Evolutionary conservation across 2,113 vertebrate species (phyloP).

Genomic region (Prolemur simus): DNA sequence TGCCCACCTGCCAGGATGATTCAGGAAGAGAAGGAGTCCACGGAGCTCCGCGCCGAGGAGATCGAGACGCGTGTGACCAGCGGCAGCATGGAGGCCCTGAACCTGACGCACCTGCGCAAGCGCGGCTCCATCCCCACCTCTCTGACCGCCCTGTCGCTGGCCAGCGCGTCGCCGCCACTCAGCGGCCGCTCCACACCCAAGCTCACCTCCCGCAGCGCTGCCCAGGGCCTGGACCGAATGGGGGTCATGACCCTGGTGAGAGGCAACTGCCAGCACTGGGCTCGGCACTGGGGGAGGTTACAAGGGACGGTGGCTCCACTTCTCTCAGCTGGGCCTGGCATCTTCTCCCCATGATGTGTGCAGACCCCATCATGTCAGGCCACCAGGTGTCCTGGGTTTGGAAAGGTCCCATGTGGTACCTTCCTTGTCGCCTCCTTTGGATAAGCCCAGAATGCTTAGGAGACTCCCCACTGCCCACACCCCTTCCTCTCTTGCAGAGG

Average conservation of each 20-base stretch:
- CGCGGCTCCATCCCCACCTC: constrained; percentile 94
- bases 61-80: constrained; percentile 94
- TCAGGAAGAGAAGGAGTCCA: constrained; percentile 97
- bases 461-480: not conserved
- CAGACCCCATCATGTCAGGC: not conserved
- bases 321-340: not conserved
- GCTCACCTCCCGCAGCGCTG: constrained; percentile 89
- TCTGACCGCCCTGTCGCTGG: constrained; percentile 93
- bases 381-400: not conserved
- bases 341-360: not conserved
- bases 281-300: not conserved
- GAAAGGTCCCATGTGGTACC: not conserved
- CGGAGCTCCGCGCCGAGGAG: constrained; percentile 93
- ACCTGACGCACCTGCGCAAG: constrained; percentile 91
- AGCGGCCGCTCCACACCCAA: constrained; percentile 94
- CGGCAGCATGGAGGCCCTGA: constrained; percentile 96
- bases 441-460: not conserved
- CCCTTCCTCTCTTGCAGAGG: not conserved
- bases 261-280: not conserved
- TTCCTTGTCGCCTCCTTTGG: not conserved
- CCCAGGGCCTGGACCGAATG: constrained; percentile 97
- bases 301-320: not conserved
- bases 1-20: constrained; percentile 89
- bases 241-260: constrained; percentile 95
- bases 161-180: constrained; percentile 92